Evolutionary conservation across 2,113 vertebrate species (phyloP).

Genomic region (Psophia crepitans): DNA sequence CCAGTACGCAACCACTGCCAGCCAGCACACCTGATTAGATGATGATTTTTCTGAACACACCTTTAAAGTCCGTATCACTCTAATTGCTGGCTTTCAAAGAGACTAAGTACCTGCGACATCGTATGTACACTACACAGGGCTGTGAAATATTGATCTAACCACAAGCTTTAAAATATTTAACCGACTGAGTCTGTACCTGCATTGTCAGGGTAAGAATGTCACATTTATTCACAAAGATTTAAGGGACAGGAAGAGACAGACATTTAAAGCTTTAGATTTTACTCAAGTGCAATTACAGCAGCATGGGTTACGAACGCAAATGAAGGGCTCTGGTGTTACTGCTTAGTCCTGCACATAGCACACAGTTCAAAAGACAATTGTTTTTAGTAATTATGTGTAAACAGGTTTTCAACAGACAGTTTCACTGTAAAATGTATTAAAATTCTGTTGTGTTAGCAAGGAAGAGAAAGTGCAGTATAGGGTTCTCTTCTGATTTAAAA

Average conservation of each 20-base stretch:
- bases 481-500: neutral
- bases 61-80: neutral
- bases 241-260: neutral
- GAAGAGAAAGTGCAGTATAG: neutral
- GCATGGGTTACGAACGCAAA: neutral
- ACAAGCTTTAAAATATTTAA: conserved; percentile 47
- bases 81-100: conserved; percentile 7
- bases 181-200: neutral
- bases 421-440: neutral
- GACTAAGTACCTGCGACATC: neutral
- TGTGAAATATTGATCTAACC: conserved; percentile 28
- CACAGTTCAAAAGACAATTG: neutral
- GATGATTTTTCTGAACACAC: conserved; percentile 38
- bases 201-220: neutral
- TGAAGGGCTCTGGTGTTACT: neutral
- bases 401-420: neutral
- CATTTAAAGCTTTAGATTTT: neutral
- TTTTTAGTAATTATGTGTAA: neutral
- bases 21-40: conserved; percentile 45
- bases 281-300: neutral
- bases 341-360: rapidly evolving
- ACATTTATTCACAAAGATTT: conserved; percentile 1
- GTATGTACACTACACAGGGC: neutral
- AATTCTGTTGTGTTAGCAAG: neutral
- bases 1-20: conserved; percentile 57